Base-by-base conservation (phyloP, 2,797 vertebrate genomes). In the Lates japonicus region DNA sequence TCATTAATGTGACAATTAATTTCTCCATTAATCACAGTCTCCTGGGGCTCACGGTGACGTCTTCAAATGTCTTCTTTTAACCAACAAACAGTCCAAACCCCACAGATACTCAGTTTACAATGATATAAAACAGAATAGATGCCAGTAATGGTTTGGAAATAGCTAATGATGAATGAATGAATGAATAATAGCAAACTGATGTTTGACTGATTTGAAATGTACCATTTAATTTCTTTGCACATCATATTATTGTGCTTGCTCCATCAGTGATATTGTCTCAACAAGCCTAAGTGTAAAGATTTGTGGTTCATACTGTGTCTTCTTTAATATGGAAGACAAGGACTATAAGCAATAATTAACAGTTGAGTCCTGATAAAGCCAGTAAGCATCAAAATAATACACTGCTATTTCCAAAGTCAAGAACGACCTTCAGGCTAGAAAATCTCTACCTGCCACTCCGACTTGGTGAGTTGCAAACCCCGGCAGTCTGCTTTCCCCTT, bases 381-480 rank as follows among this genome's bases (percentile, higher is more conserved):
- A 48, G 12, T 25, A 25, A 25, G 5, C 7, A 1, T 29, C 22
- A 41, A 25, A 7, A 29, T 25, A 29, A 29, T 29, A 29, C 25
- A 0, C 1, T 3, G 0, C n/a, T 44, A 19, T 41, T 51, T 51
- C 46, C 16, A 35, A 25, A 22, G n/a, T 20, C 12, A n/a, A 31
- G 2, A 17, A 19, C 2, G 2, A 10, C 65, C 13, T 42, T 51
- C 3, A 54, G 39, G 20, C 19, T 55, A 48, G n/a, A 16, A 46
- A 13, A 44, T 63, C 7, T 74, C 37, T 88, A 99, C 98, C 98
- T 95, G 97, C 98, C 13, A 99, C 97, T 61, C 98, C 98, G 1
- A 99, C 54, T 88, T 99, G 98, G 90, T 99, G 98, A 0, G 96
- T 98, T 13, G 98, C 98, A 0, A 95, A 98, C 1, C 87, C 94